Evolutionary conservation across 2,113 vertebrate species (phyloP).

Genomic region (Rana temporaria): DNA sequence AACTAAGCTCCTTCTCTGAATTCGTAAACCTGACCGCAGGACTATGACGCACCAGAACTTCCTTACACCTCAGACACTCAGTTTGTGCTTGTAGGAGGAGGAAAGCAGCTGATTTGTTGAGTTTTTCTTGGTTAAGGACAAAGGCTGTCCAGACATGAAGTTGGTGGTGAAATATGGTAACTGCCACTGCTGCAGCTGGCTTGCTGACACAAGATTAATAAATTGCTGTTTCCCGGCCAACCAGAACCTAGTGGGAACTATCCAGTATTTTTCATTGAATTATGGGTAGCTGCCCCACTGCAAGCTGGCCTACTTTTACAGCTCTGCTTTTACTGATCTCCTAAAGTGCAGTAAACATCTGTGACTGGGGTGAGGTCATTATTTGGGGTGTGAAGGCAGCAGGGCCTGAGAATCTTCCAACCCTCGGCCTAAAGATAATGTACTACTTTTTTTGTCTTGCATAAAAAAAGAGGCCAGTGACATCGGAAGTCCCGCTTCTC

Average conservation of each 20-base stretch:
- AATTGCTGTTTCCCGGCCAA: conserved; percentile 99
- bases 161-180: conserved; percentile 90
- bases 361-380: conserved; percentile 90
- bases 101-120: conserved; percentile 80
- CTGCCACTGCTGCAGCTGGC: conserved; percentile 96
- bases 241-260: conserved; percentile 99
- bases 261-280: conserved; percentile 87
- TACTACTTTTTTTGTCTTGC: conserved; percentile 39
- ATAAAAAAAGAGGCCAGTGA: conserved; percentile 28
- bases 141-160: conserved; percentile 80
- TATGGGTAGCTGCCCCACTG: conserved; percentile 94
- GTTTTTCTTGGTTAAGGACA: conserved; percentile 76
- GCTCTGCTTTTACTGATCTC: conserved; percentile 80
- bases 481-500: conserved; percentile 47
- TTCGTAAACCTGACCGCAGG: conserved; percentile 86
- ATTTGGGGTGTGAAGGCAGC: conserved; percentile 73
- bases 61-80: conserved; percentile 56
- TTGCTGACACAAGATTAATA: conserved; percentile 99
- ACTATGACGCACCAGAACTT: conserved; percentile 70
- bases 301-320: conserved; percentile 96
- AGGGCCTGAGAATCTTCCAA: conserved; percentile 69
- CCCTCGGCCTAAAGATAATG: conserved; percentile 58
- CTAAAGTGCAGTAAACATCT: conserved; percentile 89
- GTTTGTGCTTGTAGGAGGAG: conserved; percentile 63
- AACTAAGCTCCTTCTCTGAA: conserved; percentile 87